Evolutionary conservation across 2,888 invertebrate genomes (phyloP), one percentile per base, ranked within the genome.

Genomic region (Drosophila neonasuta): DNA sequence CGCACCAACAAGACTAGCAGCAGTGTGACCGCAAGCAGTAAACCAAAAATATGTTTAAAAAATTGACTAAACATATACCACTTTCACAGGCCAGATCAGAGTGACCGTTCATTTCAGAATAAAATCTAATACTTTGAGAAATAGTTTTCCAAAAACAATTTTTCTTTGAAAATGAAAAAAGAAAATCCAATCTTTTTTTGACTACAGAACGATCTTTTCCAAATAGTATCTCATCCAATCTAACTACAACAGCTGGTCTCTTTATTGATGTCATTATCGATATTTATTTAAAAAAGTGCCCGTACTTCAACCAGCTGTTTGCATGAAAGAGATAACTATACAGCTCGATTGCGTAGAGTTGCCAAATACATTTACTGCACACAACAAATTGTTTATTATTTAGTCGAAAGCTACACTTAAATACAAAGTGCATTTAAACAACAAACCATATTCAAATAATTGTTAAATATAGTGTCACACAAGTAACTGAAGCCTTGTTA

Each of bases 321-420:
- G 44, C 30, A 9, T 2, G 39, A 71, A 7, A 13, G 68, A 60
- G 73, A 76, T 30, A 57, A 58, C 68, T 29, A 46, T 66, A 63
- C 3, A 20, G 9, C 10, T 15, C 20, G 15, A 10, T 29, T 10
- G 1, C 7, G 13, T 17, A 74, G 74, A 48, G 77, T 68, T 74
- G 70, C 36, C 77, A 79, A 39, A 11, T 44, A 50, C 45, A 42
- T 48, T 50, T 41, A 42, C 50, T 49, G 56, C 44, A 57, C 58
- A 60, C 39, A 68, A 56, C 65, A 55, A 75, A 71, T 79, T 81
- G 79, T 71, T 77, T 77, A 79, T 79, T 57, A 60, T 74, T 71
- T 54, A 67, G 39, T 57, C 45, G 61, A 68, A 60, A 20, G 20
- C 50, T 45, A 36, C 15, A 71, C 36, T 61, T 51, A 46, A 70